phyloP scores from a whole-genome alignment of 2,113 vertebrate genomes.

The Apeltes quadracus region DNA sequence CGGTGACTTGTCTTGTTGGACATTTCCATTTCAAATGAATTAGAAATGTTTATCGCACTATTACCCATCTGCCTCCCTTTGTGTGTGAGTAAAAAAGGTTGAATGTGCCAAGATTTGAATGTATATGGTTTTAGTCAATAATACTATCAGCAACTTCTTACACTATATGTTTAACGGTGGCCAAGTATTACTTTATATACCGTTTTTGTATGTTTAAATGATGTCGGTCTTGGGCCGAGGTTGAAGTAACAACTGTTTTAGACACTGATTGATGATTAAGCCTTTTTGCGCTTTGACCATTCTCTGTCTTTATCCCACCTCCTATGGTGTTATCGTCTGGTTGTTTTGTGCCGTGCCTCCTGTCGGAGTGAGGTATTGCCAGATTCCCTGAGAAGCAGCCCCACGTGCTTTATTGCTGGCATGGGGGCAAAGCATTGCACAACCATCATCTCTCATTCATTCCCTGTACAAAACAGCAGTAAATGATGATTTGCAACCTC shows the following conservation, averaged over 20 bases:
- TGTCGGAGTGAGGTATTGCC: slow-evolving; percentile 52
- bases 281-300: slow-evolving; percentile 30
- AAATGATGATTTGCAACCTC: slow-evolving; percentile 8
- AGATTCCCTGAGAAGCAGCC: slow-evolving; percentile 43
- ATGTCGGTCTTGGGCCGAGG: slow-evolving; percentile 7
- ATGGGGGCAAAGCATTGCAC: slow-evolving; percentile 20
- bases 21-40: not conserved
- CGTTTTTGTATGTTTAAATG: not conserved
- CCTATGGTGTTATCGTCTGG: slow-evolving; percentile 66
- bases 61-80: not conserved
- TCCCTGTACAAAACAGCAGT: slow-evolving; percentile 1
- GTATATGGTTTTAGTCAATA: not conserved
- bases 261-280: slow-evolving; percentile 49
- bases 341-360: slow-evolving; percentile 52
- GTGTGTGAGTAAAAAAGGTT: not conserved
- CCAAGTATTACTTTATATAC: not conserved
- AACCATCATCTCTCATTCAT: slow-evolving; percentile 5
- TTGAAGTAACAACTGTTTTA: slow-evolving; percentile 40
- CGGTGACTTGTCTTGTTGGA: not conserved
- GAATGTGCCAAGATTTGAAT: not conserved
- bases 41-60: not conserved
- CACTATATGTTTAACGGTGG: not conserved
- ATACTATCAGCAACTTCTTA: not conserved
- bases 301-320: slow-evolving; percentile 48
- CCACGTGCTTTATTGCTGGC: slow-evolving; percentile 42